Conservation (phyloP, 92 coral and sea anemone species). For the Isaurus tuberculatus region DNA sequence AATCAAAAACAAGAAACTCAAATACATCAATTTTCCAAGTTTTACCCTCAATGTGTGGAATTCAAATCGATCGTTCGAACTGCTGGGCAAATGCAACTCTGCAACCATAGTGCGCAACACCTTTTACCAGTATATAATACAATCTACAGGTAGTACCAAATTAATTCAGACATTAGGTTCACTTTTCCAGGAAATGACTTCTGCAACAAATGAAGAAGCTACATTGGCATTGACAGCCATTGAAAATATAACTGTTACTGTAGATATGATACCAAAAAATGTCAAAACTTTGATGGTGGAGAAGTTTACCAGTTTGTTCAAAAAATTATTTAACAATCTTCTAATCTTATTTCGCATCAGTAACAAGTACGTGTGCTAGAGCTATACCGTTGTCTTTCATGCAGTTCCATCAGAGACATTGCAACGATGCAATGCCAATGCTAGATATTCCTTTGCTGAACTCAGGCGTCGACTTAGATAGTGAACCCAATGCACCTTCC, state of each 20-base stretch:
- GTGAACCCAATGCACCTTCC: not conserved
- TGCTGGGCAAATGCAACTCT: slow-evolving; percentile 42
- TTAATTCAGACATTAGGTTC: not conserved
- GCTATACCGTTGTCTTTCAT: not conserved
- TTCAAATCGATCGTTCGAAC: slow-evolving; percentile 23
- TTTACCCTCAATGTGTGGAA: slow-evolving; percentile 12
- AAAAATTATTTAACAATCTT: not conserved
- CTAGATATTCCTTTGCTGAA: not conserved
- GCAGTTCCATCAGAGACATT: not conserved
- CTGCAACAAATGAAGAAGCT: not conserved
- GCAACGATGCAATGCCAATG: not conserved
- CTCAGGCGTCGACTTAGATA: not conserved
- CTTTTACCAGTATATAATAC: not conserved
- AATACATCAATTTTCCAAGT: not conserved
- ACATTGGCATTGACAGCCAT: not conserved
- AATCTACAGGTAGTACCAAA: not conserved
- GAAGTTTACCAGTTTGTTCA: slow-evolving; percentile 19
- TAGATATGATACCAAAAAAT: slow-evolving; percentile 23
- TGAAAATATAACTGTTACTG: not conserved
- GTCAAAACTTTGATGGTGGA: slow-evolving; percentile 4
- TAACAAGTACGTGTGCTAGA: not conserved
- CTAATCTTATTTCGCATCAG: not conserved
- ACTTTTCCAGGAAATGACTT: not conserved
- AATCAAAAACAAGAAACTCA: not conserved
- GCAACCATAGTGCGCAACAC: slow-evolving; percentile 18